These are phyloP conservation scores for Dissostichus mawsoni DNA, from an alignment of 2,113 vertebrate species.

Conservation along the genomic window DNA sequence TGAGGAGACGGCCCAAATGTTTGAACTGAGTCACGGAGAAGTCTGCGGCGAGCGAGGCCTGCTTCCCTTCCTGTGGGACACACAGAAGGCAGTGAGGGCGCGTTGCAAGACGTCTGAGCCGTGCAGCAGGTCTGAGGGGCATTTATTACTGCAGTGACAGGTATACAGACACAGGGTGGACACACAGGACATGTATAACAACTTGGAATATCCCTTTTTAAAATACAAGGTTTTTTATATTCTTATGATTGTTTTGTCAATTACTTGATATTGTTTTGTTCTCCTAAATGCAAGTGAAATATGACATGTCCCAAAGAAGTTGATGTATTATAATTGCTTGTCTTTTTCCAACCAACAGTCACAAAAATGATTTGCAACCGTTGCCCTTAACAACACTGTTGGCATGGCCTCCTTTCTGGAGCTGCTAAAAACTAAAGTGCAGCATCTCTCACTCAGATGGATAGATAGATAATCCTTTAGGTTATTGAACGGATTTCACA, in stretches of 20 bases:
- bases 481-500: not conserved
- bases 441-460: slow-evolving; percentile 2
- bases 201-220: not conserved
- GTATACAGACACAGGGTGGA: not conserved
- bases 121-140: not conserved
- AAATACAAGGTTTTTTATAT: not conserved
- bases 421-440: slow-evolving; percentile 42
- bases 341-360: not conserved
- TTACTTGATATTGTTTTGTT: not conserved
- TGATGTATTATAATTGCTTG: too few species aligned
- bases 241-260: not conserved
- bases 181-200: not conserved
- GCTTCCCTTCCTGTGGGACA: slow-evolving; percentile 91
- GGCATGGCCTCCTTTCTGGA: slow-evolving; percentile 66
- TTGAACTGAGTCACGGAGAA: slow-evolving; percentile 97
- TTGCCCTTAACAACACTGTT: slow-evolving; percentile 80
- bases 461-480: too few species aligned
- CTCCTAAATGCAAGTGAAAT: too few species aligned
- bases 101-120: not conserved
- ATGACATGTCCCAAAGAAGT: too few species aligned
- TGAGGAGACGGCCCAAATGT: slow-evolving; percentile 93
- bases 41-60: slow-evolving; percentile 97
- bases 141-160: not conserved
- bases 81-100: not conserved
- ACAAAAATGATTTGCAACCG: too few species aligned